phyloP scores from a whole-genome alignment of 2,113 vertebrate species.

The Climacteris rufus region DNA sequence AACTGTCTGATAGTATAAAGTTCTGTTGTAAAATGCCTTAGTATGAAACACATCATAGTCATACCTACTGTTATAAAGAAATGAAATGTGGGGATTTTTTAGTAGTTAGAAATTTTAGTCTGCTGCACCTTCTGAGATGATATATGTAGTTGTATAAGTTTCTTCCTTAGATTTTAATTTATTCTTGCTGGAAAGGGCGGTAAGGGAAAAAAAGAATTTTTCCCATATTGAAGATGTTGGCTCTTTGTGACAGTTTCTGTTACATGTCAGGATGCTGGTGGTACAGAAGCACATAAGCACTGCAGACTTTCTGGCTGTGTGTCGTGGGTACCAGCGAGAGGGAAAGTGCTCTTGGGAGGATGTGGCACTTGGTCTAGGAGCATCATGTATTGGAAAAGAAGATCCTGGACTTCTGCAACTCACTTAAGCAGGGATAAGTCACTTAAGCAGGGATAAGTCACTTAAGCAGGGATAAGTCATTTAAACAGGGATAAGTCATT shows the following conservation, averaged over 20 bases:
- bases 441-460: background rate
- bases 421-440: background rate
- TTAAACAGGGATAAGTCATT: background rate
- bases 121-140: background rate
- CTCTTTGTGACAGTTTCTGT: background rate
- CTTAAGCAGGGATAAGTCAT: background rate
- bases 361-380: background rate
- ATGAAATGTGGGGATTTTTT: rapidly evolving
- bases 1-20: background rate
- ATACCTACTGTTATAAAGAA: background rate
- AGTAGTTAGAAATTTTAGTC: background rate
- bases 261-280: background rate
- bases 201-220: background rate
- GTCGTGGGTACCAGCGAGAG: no score
- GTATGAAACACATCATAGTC: background rate
- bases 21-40: background rate
- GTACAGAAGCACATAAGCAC: background rate
- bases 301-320: background rate
- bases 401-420: no score
- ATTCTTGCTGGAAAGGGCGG: background rate
- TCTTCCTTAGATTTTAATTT: background rate
- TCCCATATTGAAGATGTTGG: background rate
- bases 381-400: background rate
- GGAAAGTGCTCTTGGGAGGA: background rate
- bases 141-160: background rate